A percentile compares a stretch with the other conserved stretches of the same genome.
phyloP scores from a whole-genome alignment of 1,140 invertebrate genomes.

The Manduca sexta region DNA sequence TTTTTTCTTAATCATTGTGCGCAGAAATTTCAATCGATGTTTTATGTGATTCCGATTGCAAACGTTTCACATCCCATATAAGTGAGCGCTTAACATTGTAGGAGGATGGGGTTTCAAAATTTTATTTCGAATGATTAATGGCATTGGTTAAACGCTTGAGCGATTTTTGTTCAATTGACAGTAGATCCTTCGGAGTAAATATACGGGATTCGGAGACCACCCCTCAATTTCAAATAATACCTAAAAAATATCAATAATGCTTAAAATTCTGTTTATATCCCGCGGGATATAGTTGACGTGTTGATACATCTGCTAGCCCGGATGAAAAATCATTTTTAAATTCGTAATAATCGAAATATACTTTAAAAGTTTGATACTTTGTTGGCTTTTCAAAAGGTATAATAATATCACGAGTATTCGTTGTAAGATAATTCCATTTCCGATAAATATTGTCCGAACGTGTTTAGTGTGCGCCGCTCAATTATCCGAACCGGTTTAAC shows the following conservation, averaged over 20 bases:
- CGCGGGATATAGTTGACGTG: conserved; percentile 22
- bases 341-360: conserved; percentile 25
- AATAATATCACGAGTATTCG: neutral
- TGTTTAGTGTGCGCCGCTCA: conserved; percentile 2
- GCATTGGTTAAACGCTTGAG: conserved; percentile 38
- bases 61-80: conserved; percentile 1
- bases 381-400: neutral
- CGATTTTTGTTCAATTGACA: conserved; percentile 56
- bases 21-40: too few relatives aligned
- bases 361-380: too few relatives aligned
- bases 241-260: conserved; percentile 35
- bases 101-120: conserved; percentile 33
- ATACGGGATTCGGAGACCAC: conserved; percentile 37
- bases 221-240: conserved; percentile 38
- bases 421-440: neutral
- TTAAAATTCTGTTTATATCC: conserved; percentile 39
- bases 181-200: conserved; percentile 44
- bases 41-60: neutral
- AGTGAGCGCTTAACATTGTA: conserved; percentile 15
- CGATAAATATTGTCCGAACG: neutral
- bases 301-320: conserved; percentile 16
- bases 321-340: conserved; percentile 27
- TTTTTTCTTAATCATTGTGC: too few relatives aligned
- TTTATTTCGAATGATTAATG: conserved; percentile 63
- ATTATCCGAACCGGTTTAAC: conserved; percentile 53